A percentile compares a stretch with the other conserved stretches of the same genome.
Evolutionary conservation across 2,888 invertebrate genomes (phyloP).

Genomic region (Oegoconia quadripuncta): DNA sequence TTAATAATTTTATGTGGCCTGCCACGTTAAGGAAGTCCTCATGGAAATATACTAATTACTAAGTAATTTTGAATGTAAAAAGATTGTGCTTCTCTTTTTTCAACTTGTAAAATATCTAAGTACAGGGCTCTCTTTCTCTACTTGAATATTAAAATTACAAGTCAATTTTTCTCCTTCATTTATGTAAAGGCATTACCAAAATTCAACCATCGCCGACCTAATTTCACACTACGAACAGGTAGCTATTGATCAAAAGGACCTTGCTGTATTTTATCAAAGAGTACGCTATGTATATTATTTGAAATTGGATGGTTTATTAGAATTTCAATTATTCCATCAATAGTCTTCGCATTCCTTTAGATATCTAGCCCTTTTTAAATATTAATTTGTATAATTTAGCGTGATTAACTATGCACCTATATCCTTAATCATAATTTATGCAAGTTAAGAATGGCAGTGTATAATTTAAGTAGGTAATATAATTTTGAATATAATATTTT

Average conservation of each 20-base stretch:
- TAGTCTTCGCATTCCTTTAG: too few relatives aligned
- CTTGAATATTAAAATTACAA: too few relatives aligned
- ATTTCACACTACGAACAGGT: too few relatives aligned
- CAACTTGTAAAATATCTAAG: neutral
- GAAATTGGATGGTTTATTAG: too few relatives aligned
- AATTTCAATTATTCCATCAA: too few relatives aligned
- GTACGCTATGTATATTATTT: too few relatives aligned
- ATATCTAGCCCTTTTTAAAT: slow-evolving; percentile 4
- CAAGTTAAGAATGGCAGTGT: slow-evolving; percentile 54
- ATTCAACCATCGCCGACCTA: too few relatives aligned
- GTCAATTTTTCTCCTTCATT: too few relatives aligned
- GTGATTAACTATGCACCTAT: slow-evolving; percentile 28
- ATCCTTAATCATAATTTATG: slow-evolving; percentile 22
- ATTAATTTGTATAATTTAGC: slow-evolving; percentile 15
- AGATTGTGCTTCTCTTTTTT: slow-evolving; percentile 1
- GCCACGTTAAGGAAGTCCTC: slow-evolving; percentile 38
- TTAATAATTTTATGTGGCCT: slow-evolving; percentile 34
- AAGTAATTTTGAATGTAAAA: neutral
- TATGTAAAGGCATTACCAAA: too few relatives aligned
- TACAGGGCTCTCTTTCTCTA: too few relatives aligned
- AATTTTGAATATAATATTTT: slow-evolving; percentile 22
- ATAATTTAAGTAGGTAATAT: slow-evolving; percentile 26
- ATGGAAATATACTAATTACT: slow-evolving; percentile 6
- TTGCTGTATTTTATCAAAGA: too few relatives aligned
- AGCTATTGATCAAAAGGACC: too few relatives aligned